Evolutionary conservation across 2,888 invertebrate genomes (phyloP).

Genomic region (Lasioglossum figueresi): DNA sequence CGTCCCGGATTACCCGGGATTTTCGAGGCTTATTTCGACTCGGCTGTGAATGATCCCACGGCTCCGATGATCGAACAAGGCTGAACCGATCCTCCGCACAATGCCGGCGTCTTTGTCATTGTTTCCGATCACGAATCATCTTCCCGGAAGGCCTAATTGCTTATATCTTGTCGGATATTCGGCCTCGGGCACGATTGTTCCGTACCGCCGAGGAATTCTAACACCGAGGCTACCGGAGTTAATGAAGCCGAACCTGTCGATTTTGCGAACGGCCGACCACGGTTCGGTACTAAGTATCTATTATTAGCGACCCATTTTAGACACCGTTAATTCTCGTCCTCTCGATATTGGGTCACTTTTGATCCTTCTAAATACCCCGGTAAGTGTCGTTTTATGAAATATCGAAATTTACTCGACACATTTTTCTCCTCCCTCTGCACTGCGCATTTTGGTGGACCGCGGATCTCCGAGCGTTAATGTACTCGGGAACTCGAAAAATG

Average conservation of each 20-base stretch:
- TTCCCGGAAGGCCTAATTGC: background rate
- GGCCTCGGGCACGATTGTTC: background rate
- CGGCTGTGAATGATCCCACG: background rate
- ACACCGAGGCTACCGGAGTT: background rate
- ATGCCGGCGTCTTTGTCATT: background rate
- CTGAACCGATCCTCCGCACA: background rate
- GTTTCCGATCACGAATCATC: background rate
- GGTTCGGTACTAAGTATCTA: background rate
- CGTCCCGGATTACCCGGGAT: constrained; percentile 6
- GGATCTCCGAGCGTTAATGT: background rate
- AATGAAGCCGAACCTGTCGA: background rate
- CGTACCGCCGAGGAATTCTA: background rate
- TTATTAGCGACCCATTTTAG: background rate
- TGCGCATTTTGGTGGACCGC: background rate
- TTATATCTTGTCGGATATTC: background rate
- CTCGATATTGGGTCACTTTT: background rate
- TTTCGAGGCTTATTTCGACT: background rate
- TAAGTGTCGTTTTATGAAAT: background rate
- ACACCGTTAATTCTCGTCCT: background rate
- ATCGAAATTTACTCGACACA: background rate
- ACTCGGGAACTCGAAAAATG: background rate
- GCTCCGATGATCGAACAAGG: background rate
- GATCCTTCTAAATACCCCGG: background rate
- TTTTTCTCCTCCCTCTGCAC: background rate
- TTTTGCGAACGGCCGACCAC: background rate